These are phyloP conservation scores for Drosophila setosimentum DNA, from an alignment of 2,888 invertebrate genomes.

Conservation along the genomic window DNA sequence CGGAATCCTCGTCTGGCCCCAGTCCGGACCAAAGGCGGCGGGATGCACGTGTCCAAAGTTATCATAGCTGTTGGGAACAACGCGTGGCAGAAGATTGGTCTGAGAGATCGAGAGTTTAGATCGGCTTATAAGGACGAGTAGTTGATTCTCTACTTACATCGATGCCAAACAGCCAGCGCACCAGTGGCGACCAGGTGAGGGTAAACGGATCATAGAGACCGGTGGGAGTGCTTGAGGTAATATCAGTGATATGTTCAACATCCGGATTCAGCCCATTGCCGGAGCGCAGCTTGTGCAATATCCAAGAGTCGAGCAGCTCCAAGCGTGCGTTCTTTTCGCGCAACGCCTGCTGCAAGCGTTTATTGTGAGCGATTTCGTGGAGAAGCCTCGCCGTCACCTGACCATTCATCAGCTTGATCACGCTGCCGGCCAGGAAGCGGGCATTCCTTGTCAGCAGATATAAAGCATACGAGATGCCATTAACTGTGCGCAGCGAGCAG, in stretches of 20 bases:
- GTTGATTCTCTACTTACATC: constrained; percentile 69
- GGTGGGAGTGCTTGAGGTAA: constrained; percentile 95
- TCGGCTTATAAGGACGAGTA: background rate
- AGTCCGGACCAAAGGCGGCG: constrained; percentile 89
- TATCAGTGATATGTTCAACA: constrained; percentile 91
- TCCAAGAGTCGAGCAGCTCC: constrained; percentile 97
- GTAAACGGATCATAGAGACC: constrained; percentile 97
- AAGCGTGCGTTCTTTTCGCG: constrained; percentile 89
- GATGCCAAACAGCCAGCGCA: constrained; percentile 90
- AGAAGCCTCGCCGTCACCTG: constrained; percentile 92
- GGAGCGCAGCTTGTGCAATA: constrained; percentile 91
- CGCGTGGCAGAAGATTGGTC: constrained; percentile 90
- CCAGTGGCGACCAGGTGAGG: constrained; percentile 90
- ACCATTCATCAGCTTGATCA: constrained; percentile 92
- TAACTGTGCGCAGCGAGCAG: constrained; percentile 88
- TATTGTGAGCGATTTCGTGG: constrained; percentile 92
- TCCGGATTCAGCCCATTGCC: constrained; percentile 70
- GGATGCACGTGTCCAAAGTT: constrained; percentile 90
- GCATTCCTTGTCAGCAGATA: constrained; percentile 92
- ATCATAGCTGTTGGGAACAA: constrained; percentile 90
- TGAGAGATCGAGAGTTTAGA: constrained; percentile 84
- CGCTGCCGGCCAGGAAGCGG: constrained; percentile 93
- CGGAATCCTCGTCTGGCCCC: constrained; percentile 86
- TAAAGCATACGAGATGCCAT: constrained; percentile 86
- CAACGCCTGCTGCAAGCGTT: constrained; percentile 89